Evolutionary conservation across 2,888 invertebrate species (phyloP), one percentile per base, ranked within the genome.

Genomic region (Orthonevra nobilis): DNA sequence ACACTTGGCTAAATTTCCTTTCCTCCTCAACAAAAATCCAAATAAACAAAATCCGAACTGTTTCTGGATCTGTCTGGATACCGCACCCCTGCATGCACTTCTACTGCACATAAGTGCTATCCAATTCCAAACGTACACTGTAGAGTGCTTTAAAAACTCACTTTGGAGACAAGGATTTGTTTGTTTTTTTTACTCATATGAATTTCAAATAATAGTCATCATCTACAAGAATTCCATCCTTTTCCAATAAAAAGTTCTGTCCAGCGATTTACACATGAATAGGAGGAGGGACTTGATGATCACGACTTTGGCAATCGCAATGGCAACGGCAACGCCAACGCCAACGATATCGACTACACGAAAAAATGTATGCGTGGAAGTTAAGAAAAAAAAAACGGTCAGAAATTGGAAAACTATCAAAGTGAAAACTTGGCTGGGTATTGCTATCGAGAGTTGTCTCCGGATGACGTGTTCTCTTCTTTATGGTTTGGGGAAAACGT

Each of bases 141-240:
- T 9, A 19, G 12, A 38, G 36, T 56, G 34, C 68, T 46, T 26
- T 36, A 48, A 34, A 60, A 68, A 63, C 46, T 56, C 42, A 12
- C 28, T 40, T 42, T 26, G n/a, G 3, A 30, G 46, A 17, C 3
- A n/a, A n/a, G n/a, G n/a, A n/a, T n/a, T n/a, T n/a, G n/a, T 19
- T 9, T 3, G 23, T 30, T 17, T 34, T 19, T 26, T 36, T 54
- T 46, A 9, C 69, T 63, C 50, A 58, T 69, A 52, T 58, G 69
- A 70, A 69, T 70, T 64, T 50, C 72, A 64, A 73, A 73, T 64
- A 64, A 64, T 34, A 50, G 72, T 58, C 56, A 48, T 58, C 64
- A 73, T 66, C 66, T 60, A 60, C 44, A 66, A 66, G 66, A 40
- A 66, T 74, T 14, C 38, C 6, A 40, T 70, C 46, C 72, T 66